Percentiles rank a stretch among this genome's conserved stretches.
These are phyloP conservation scores for Aphrophora alni DNA, from an alignment of 2,888 invertebrate genomes.

Conservation along the genomic window DNA sequence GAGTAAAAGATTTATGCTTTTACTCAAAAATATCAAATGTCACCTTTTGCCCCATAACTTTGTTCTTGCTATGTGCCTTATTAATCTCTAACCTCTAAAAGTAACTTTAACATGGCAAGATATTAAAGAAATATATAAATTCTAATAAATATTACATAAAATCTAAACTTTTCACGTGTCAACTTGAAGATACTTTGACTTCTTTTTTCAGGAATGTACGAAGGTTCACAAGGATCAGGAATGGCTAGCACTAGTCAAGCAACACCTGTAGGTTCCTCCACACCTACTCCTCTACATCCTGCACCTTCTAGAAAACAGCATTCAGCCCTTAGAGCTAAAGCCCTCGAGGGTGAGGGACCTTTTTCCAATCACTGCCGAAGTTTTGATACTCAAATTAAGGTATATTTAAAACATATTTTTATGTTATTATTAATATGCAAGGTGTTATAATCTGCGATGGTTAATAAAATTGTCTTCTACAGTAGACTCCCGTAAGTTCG, in stretches of 20 bases:
- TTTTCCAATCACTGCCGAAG: constrained; percentile 68
- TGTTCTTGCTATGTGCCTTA: no score
- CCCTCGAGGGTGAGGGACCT: constrained; percentile 63
- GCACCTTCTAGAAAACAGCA: constrained; percentile 53
- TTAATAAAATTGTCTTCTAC: no score
- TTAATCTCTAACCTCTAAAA: no score
- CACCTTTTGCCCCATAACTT: no score
- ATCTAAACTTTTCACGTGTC: no score
- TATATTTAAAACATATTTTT: constrained; percentile 37
- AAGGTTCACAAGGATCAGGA: constrained; percentile 23
- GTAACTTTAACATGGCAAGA: no score
- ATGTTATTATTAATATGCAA: neutral
- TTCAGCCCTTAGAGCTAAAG: constrained; percentile 55
- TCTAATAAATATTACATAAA: no score
- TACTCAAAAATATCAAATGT: no score
- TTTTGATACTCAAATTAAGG: constrained; percentile 55
- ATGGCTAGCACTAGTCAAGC: constrained; percentile 12
- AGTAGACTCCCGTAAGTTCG: no score
- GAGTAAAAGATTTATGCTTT: no score
- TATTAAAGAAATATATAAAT: no score
- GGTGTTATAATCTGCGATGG: neutral
- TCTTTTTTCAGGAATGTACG: neutral
- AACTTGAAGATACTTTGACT: no score
- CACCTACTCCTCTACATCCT: constrained; percentile 43
- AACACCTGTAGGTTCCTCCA: constrained; percentile 29